These are phyloP conservation scores for Struthidea cinerea DNA, from an alignment of 2,113 vertebrate species.

Conservation along the genomic window DNA sequence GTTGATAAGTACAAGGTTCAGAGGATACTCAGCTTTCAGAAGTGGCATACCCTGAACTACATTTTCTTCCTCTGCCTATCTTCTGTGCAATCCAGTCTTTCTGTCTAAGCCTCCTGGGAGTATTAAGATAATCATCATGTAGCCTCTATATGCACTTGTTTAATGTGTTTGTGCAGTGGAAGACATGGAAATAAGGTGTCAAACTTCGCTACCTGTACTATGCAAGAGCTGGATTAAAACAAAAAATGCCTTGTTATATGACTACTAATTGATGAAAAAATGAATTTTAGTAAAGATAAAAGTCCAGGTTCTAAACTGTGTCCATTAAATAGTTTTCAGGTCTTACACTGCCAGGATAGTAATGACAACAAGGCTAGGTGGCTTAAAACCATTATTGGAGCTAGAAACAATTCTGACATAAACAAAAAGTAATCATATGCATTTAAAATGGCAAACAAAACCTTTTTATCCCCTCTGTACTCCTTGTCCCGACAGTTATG, in stretches of 20 bases:
- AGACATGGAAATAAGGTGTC: neutral
- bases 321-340: neutral
- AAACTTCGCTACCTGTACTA: neutral
- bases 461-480: neutral
- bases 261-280: neutral
- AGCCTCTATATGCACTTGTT: neutral
- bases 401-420: neutral
- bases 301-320: neutral
- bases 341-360: neutral
- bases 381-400: neutral
- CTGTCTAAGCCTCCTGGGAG: neutral
- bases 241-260: neutral
- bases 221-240: neutral
- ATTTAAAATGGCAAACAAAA: neutral
- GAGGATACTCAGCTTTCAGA: neutral
- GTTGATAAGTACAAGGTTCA: neutral
- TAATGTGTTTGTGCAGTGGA: neutral
- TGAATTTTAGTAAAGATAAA: neutral
- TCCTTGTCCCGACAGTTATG: neutral
- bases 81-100: neutral
- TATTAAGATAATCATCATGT: neutral
- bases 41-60: neutral
- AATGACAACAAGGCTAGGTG: neutral
- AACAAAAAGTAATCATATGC: neutral
- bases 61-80: neutral